phyloP scores from a whole-genome alignment of 2,797 vertebrate species.

The Crocodylus rhombifer region DNA sequence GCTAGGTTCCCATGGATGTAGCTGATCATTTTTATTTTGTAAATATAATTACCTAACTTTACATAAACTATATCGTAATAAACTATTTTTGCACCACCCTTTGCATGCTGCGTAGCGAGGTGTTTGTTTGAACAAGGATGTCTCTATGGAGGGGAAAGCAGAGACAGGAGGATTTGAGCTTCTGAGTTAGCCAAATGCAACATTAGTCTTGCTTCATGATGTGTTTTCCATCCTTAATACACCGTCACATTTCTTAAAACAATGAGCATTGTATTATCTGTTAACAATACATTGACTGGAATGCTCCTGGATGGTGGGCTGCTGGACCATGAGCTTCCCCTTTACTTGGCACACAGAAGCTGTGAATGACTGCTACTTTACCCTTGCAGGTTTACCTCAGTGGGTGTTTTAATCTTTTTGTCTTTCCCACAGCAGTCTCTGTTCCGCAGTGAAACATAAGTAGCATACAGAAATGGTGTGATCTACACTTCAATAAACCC shows the following conservation, averaged over 20 bases:
- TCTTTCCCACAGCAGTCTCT: neutral
- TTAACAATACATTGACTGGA: neutral
- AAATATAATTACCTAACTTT: conserved; percentile 84
- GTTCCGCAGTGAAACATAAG: neutral
- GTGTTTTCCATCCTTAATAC: neutral
- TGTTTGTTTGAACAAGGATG: conserved; percentile 11
- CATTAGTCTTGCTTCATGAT: neutral
- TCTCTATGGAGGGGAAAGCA: accelerated
- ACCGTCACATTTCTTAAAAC: neutral
- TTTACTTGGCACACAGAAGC: accelerated
- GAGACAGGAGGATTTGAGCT: neutral
- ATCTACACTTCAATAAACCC: neutral
- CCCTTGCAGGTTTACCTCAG: neutral
- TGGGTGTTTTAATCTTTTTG: neutral
- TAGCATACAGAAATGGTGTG: neutral
- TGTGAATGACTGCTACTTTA: accelerated
- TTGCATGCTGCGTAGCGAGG: conserved; percentile 34
- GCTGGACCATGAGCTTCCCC: neutral
- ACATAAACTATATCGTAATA: conserved; percentile 84
- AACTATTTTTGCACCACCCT: conserved; percentile 87
- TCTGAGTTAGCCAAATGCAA: accelerated
- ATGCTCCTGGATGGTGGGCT: neutral
- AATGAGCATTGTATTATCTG: accelerated
- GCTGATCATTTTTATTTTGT: conserved; percentile 83
- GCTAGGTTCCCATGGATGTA: conserved; percentile 79